These are phyloP conservation scores for Ameiurus melas DNA, from an alignment of 2,113 vertebrate genomes.

Conservation along the genomic window DNA sequence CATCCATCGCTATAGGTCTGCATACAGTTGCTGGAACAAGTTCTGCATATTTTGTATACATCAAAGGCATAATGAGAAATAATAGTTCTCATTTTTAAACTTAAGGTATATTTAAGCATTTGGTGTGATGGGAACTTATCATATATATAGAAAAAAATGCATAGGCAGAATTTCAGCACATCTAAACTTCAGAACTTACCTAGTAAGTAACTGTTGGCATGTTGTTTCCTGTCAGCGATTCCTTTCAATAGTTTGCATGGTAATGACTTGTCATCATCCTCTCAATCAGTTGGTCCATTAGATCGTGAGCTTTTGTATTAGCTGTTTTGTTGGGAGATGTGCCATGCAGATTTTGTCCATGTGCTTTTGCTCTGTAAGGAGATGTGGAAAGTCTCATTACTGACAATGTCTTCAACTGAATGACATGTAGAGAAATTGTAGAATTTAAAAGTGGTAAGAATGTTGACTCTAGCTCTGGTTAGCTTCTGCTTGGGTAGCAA, in stretches of 20 bases:
- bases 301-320: background rate
- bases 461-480: background rate
- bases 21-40: background rate
- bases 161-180: background rate
- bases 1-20: background rate
- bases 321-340: background rate
- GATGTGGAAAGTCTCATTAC: background rate
- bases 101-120: background rate
- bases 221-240: background rate
- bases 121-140: background rate
- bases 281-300: conserved; percentile 15
- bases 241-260: conserved; percentile 17
- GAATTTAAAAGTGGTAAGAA: background rate
- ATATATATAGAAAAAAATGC: background rate
- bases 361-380: background rate
- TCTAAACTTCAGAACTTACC: conserved; percentile 15
- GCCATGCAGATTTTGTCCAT: background rate
- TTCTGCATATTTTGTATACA: background rate
- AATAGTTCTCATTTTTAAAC: background rate
- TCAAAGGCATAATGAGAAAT: background rate
- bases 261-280: conserved; percentile 20
- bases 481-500: background rate
- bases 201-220: background rate
- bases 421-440: too few relatives aligned
- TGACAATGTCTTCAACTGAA: background rate